Conservation (phyloP, 1,140 invertebrate species). For the Armadillidium nasatum region DNA sequence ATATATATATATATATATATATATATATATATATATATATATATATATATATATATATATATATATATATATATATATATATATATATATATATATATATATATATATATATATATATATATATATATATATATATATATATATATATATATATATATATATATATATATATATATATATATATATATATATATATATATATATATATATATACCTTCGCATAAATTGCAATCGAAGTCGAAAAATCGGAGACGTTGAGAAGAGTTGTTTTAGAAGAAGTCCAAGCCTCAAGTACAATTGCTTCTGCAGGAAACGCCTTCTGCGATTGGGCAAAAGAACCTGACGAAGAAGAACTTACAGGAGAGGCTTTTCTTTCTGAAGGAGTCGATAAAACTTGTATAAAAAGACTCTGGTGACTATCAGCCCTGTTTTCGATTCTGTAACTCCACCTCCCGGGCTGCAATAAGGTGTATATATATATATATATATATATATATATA, state of each 20-base stretch:
- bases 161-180: too few species aligned
- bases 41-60: too few species aligned
- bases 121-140: too few species aligned
- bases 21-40: too few species aligned
- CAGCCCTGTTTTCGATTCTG: constrained; percentile 40
- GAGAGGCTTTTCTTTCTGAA: constrained; percentile 19
- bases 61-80: too few species aligned
- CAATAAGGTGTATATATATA: too few species aligned
- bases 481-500: constrained; percentile 12
- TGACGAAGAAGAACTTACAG: not conserved
- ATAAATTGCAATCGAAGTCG: not conserved
- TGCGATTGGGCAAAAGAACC: not conserved
- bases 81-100: too few species aligned
- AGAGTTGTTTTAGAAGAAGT: constrained; percentile 38
- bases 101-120: too few species aligned
- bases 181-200: not conserved
- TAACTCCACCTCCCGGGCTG: constrained; percentile 36
- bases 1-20: too few species aligned
- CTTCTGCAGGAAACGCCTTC: not conserved
- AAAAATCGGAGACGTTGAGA: not conserved
- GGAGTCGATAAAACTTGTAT: constrained; percentile 38
- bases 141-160: too few species aligned
- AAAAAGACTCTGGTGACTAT: constrained; percentile 43
- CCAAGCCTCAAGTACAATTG: constrained; percentile 38
- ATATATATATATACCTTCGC: too few species aligned